phyloP scores from a whole-genome alignment of 2,797 vertebrate genomes.

The Peromyscus attwateri region DNA sequence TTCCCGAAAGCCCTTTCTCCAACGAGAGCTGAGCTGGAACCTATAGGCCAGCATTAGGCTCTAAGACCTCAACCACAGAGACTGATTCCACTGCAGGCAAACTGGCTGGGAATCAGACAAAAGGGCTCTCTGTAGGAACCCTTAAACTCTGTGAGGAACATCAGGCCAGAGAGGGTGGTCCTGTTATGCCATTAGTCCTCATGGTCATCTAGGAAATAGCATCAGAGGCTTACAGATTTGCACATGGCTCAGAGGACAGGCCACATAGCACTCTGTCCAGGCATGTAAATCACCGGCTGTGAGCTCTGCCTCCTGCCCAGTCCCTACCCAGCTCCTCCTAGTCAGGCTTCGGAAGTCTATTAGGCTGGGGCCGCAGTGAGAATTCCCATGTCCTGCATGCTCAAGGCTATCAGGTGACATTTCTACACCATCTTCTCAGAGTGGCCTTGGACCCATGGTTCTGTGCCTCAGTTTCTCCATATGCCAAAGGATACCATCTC shows the following conservation, averaged over 20 bases:
- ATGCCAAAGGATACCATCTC: not conserved
- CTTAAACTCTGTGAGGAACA: not conserved
- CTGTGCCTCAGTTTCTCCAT: not conserved
- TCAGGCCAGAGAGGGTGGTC: not conserved
- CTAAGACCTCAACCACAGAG: not conserved
- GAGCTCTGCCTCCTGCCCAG: not conserved
- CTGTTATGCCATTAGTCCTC: too few relatives aligned
- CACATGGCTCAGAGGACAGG: not conserved
- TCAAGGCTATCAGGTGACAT: not conserved
- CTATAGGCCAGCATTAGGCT: not conserved
- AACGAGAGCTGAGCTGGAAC: not conserved
- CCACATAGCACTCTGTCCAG: not conserved
- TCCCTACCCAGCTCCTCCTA: not conserved
- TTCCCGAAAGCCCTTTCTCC: not conserved
- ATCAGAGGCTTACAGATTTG: not conserved
- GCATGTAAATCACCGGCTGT: not conserved
- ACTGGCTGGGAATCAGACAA: too few relatives aligned
- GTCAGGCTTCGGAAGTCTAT: not conserved
- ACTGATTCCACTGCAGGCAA: not conserved
- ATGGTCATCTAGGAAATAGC: accelerated
- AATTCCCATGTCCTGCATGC: not conserved
- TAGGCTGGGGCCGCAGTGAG: not conserved
- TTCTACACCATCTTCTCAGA: too few relatives aligned
- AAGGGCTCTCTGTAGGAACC: not conserved
- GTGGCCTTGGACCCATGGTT: not conserved